Base-by-base conservation (phyloP, 2,797 vertebrate species). In the Aselliscus stoliczkanus region DNA sequence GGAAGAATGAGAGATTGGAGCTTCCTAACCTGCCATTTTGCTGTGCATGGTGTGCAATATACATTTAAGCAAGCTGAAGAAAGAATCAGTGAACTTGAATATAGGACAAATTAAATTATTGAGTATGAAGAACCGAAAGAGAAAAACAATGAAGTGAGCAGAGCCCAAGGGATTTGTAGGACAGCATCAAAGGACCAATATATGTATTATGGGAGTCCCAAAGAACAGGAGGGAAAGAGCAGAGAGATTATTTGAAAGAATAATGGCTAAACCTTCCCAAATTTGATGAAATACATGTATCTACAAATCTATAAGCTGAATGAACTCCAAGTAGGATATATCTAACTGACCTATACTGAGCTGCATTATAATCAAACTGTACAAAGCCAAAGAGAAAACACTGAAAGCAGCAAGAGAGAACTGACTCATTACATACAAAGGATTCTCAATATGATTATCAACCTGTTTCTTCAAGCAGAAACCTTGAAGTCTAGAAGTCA, bases 221-320 rank as follows among this genome's bases (percentile, higher is more conserved):
- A 75, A 81, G 34, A n/a, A 37, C 60, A 93, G 8, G 27, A 73
- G n/a, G 80, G 81, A 72, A 54, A 34, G 7, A 15, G n/a, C 31
- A 76, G 86, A 87, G 70, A 89, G 69, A 47, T 56, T n/a, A 87
- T 87, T 50, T 90, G 69, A 77, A 56, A 60, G 87, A 96, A 76
- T 62, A 62, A 62, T 47, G 37, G 10, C 9, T 87, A 62, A 69
- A 70, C 87, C 17, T 14, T n/a, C 25, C 37, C 2, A 37, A 70
- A 70, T 75, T 44, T 76, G 27, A 60, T 86, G 23, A 80, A 75
- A 44, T 58, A 62, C 12, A 90, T 37, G 27, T 54, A 47, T 69
- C 56, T 87, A 37, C 69, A 87, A 82, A 39, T 87, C 20, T 47
- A 77, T 69, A 82, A 62, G 44, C 18, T 64, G 54, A 70, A 44